These are phyloP conservation scores for Tipula helvola DNA, from an alignment of 2,888 invertebrate genomes.

Conservation along the genomic window DNA sequence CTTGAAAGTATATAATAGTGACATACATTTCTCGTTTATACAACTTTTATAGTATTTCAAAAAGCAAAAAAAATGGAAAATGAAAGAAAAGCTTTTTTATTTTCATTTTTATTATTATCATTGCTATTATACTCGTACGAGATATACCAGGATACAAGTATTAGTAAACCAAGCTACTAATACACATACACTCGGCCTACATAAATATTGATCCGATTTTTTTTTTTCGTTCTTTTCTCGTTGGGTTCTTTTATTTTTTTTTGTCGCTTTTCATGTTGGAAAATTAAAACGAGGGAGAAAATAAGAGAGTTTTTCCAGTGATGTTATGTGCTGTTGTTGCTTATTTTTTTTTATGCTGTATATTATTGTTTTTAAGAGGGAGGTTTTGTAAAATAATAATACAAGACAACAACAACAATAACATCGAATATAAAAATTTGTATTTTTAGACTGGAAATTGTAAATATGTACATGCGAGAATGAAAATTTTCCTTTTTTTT, in stretches of 20 bases:
- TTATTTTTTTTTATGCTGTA: neutral
- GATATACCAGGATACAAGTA: neutral
- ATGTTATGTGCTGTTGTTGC: neutral
- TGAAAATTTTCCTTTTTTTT: neutral
- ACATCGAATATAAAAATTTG: neutral
- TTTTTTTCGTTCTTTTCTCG: neutral
- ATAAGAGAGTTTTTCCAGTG: neutral
- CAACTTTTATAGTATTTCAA: neutral
- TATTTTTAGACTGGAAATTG: neutral
- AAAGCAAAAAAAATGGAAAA: neutral
- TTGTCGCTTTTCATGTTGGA: neutral
- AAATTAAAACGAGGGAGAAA: neutral
- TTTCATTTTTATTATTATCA: neutral
- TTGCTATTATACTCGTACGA: neutral
- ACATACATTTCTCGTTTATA: neutral
- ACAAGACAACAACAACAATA: neutral
- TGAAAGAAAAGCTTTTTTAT: neutral
- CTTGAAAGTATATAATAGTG: neutral
- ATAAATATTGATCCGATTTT: neutral
- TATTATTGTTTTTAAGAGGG: neutral
- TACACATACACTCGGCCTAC: neutral
- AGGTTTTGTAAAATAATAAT: neutral
- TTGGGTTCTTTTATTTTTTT: neutral
- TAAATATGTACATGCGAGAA: neutral
- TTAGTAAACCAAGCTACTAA: neutral